A percentile compares a stretch with the other conserved stretches of the same genome.
phyloP scores from a whole-genome alignment of 2,113 vertebrate species.

The Phyllostomus discolor region DNA sequence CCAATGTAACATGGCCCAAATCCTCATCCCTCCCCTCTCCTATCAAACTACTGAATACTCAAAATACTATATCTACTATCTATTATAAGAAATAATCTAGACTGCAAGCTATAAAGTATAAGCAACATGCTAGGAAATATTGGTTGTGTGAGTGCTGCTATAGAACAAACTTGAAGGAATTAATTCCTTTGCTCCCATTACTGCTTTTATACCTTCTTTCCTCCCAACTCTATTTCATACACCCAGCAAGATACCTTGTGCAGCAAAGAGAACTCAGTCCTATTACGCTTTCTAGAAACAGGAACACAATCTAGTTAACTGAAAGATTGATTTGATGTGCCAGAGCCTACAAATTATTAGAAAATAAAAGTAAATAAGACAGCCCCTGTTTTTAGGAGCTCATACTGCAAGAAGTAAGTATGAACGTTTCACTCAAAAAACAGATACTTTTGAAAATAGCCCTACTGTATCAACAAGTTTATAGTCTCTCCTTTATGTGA shows the following conservation, averaged over 20 bases:
- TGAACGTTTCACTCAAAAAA: background rate
- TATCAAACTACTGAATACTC: background rate
- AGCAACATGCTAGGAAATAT: background rate
- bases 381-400: background rate
- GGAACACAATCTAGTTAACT: background rate
- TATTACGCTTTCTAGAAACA: conserved; percentile 19
- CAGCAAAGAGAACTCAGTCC: background rate
- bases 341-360: background rate
- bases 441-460: background rate
- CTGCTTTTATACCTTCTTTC: background rate
- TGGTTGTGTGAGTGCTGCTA: background rate
- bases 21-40: background rate
- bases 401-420: background rate
- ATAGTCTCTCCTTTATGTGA: background rate
- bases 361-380: conserved; percentile 25
- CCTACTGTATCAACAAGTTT: background rate
- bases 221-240: background rate
- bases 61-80: background rate
- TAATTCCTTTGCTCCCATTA: background rate
- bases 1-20: background rate
- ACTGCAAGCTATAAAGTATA: background rate
- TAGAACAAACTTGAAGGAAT: background rate
- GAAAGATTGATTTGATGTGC: conserved; percentile 2
- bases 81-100: conserved; percentile 13
- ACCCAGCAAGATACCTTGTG: background rate